A percentile compares a stretch with the other conserved stretches of the same genome.
phyloP scores from a whole-genome alignment of 2,113 vertebrate species.

The Siphamia tubifer region DNA sequence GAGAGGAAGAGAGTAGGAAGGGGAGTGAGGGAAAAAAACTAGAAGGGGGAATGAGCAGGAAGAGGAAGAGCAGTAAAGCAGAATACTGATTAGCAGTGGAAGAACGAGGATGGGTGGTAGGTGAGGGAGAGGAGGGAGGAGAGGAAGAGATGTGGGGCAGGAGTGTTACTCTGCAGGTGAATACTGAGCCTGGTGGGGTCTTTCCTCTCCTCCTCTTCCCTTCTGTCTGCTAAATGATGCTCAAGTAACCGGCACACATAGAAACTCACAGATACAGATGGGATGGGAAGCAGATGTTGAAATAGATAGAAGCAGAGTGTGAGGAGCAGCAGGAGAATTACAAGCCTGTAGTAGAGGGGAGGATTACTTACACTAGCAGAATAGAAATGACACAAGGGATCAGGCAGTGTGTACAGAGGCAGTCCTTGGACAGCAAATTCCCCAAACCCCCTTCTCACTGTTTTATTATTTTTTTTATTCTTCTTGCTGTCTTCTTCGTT shows the following conservation, averaged over 20 bases:
- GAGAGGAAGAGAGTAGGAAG: neutral
- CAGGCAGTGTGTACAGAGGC: neutral
- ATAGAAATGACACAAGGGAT: conserved; percentile 22
- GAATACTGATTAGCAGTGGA: conserved; percentile 73
- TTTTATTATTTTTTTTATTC: neutral
- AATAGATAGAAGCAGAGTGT: neutral
- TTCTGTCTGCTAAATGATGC: conserved; percentile 27
- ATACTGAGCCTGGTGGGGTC: conserved; percentile 42
- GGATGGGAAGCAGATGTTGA: neutral
- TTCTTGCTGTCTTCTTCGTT: neutral
- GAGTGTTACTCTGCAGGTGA: conserved; percentile 68
- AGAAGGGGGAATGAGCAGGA: conserved; percentile 3
- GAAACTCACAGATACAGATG: neutral
- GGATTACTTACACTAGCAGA: neutral
- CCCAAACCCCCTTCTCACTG: neutral
- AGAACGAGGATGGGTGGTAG: neutral
- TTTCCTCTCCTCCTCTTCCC: conserved; percentile 12
- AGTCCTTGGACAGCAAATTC: conserved; percentile 40
- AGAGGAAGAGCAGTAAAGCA: conserved; percentile 45
- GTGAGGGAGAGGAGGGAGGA: neutral
- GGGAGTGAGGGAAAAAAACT: neutral
- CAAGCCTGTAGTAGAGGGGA: neutral
- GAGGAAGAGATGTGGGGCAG: neutral
- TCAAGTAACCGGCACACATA: neutral
- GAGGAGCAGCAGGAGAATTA: neutral